These are phyloP conservation scores for Anorthoa munda DNA, from an alignment of 2,888 invertebrate species.

Conservation along the genomic window DNA sequence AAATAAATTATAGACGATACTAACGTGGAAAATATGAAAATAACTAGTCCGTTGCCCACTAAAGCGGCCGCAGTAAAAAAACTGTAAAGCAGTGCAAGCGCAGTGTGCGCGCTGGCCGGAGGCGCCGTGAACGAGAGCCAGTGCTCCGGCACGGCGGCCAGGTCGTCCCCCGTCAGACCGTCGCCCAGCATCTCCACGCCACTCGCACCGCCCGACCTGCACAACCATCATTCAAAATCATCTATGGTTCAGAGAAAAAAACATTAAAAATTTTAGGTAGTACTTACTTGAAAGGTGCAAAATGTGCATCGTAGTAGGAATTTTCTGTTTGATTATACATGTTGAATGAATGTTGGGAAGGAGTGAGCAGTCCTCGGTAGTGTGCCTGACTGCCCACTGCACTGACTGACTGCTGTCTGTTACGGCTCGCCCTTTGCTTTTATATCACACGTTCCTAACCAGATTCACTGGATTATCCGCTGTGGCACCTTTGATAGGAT, in stretches of 20 bases:
- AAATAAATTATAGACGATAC: constrained; percentile 71
- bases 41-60: constrained; percentile 96
- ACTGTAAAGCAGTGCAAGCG: constrained; percentile 94
- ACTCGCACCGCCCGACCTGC: constrained; percentile 74
- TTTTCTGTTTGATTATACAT: constrained; percentile 85
- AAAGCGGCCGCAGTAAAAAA: constrained; percentile 94
- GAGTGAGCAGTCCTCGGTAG: constrained; percentile 89
- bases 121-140: constrained; percentile 96
- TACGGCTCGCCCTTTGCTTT: constrained; percentile 69
- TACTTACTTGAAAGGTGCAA: constrained; percentile 85
- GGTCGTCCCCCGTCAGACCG: constrained; percentile 94
- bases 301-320: constrained; percentile 83
- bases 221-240: not conserved
- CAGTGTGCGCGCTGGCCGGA: constrained; percentile 95
- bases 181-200: constrained; percentile 92
- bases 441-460: constrained; percentile 83
- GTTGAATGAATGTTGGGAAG: constrained; percentile 65
- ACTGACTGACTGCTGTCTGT: constrained; percentile 87
- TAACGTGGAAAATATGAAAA: constrained; percentile 96
- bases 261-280: not conserved
- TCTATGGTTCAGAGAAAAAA: not conserved
- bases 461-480: constrained; percentile 86
- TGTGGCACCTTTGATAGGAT: constrained; percentile 86
- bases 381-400: constrained; percentile 80
- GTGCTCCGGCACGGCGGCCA: constrained; percentile 95